phyloP scores from a whole-genome alignment of 1,140 invertebrate genomes.

The Dufourea novaeangliae region DNA sequence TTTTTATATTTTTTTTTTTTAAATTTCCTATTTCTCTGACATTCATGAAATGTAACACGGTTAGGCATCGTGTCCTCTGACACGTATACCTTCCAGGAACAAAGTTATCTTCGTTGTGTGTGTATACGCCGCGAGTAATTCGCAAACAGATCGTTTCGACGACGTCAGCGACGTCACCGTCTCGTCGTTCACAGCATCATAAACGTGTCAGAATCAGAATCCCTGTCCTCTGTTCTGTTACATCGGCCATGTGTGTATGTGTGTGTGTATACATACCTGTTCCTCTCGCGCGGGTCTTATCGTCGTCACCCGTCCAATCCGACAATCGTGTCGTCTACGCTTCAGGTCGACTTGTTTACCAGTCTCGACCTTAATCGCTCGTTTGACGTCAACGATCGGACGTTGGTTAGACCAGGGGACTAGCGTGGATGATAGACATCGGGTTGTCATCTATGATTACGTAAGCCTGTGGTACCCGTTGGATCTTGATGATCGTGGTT shows the following conservation, averaged over 20 bases:
- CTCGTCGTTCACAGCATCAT: background rate
- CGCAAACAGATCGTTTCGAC: background rate
- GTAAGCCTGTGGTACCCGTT: background rate
- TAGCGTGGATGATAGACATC: background rate
- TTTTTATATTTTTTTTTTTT: no score
- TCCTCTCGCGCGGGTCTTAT: no score
- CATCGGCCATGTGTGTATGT: background rate
- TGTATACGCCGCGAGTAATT: background rate
- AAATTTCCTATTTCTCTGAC: no score
- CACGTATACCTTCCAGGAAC: background rate
- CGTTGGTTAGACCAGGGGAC: background rate
- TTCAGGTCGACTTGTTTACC: slow-evolving; percentile 13
- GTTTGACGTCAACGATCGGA: slow-evolving; percentile 20
- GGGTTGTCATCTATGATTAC: slow-evolving; percentile 9
- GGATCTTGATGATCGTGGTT: slow-evolving; percentile 27
- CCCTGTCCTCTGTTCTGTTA: background rate
- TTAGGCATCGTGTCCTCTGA: no score
- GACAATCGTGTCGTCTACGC: background rate
- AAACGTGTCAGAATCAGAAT: background rate
- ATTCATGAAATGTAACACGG: no score
- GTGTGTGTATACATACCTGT: no score
- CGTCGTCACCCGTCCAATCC: no score
- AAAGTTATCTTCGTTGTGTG: background rate
- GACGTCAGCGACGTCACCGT: background rate
- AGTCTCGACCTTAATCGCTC: background rate